Evolutionary conservation across 2,113 vertebrate genomes (phyloP).

Genomic region (Genyomyrus donnyi): DNA sequence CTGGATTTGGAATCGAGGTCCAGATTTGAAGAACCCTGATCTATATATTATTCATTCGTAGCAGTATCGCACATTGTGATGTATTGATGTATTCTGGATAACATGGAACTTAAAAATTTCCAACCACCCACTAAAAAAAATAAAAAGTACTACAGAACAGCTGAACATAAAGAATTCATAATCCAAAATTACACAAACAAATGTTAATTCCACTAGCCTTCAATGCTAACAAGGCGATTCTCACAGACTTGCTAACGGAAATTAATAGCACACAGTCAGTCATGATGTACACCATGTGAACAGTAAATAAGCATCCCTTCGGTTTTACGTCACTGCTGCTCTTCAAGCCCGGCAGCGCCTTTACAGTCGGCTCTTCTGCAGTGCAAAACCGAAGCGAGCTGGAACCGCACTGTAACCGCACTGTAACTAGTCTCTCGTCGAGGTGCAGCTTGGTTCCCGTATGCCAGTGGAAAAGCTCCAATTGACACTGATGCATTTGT

Average conservation of each 20-base stretch:
- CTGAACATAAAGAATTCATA: background rate
- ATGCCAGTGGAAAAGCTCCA: background rate
- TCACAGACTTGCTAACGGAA: background rate
- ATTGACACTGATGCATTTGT: background rate
- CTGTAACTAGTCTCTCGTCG: background rate
- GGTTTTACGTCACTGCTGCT: background rate
- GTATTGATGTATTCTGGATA: background rate
- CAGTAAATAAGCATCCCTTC: background rate
- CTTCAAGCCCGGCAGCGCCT: background rate
- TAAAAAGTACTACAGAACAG: background rate
- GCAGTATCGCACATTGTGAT: background rate
- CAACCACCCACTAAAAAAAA: background rate
- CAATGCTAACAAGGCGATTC: background rate
- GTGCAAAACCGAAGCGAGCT: background rate
- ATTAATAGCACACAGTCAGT: background rate
- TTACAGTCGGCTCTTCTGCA: background rate
- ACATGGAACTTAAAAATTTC: background rate
- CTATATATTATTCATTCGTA: background rate
- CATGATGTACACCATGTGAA: background rate
- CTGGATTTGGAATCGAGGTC: no score
- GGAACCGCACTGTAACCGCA: background rate
- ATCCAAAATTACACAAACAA: background rate
- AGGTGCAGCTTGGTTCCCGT: background rate
- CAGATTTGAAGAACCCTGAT: no score
- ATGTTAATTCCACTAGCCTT: background rate